These are phyloP conservation scores for Tragelaphus buxtoni DNA, from an alignment of 2,113 vertebrate genomes.

Conservation along the genomic window DNA sequence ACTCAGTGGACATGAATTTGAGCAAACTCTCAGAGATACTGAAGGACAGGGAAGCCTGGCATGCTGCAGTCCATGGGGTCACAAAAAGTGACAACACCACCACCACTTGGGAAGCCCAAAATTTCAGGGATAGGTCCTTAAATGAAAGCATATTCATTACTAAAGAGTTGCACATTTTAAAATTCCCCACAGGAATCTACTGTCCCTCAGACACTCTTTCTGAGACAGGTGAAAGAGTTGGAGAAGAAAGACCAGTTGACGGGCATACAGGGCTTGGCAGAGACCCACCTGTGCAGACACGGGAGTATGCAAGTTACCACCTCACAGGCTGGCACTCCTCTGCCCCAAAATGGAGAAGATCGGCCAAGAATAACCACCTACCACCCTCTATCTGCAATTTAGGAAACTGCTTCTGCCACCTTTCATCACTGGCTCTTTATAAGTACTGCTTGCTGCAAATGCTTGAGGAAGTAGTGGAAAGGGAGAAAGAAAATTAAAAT, in stretches of 20 bases:
- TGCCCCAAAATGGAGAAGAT: not conserved
- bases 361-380: not conserved
- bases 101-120: not conserved
- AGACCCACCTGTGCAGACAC: not conserved
- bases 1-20: not conserved
- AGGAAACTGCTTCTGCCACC: not conserved
- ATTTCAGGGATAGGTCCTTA: not conserved
- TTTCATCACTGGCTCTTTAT: not conserved
- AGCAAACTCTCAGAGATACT: not conserved
- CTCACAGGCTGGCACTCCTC: not conserved
- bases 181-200: not conserved
- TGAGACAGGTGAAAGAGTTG: not conserved
- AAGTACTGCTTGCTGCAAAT: not conserved
- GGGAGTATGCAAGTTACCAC: not conserved
- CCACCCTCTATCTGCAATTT: conserved; percentile 45
- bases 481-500: not conserved
- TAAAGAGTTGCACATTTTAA: not conserved
- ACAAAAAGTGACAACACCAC: not conserved
- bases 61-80: not conserved
- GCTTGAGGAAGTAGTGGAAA: not conserved
- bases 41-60: not conserved
- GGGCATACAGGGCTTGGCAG: not conserved
- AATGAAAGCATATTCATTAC: not conserved
- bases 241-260: not conserved
- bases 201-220: not conserved